These are phyloP conservation scores for Genyomyrus donnyi DNA, from an alignment of 2,113 vertebrate species.

Conservation along the genomic window DNA sequence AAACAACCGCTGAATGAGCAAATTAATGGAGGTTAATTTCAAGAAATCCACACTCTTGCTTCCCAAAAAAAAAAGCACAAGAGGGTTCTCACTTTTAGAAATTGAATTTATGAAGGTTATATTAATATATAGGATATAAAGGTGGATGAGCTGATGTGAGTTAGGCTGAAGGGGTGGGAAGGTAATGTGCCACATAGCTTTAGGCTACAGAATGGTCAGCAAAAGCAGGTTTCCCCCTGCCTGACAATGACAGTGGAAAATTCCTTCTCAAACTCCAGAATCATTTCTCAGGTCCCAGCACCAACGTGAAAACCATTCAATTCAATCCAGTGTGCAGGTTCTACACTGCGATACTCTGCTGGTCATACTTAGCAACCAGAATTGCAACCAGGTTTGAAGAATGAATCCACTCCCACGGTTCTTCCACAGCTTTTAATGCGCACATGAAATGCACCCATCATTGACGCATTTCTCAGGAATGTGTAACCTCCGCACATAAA, in stretches of 20 bases:
- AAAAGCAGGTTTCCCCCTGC: not conserved
- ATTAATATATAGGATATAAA: not conserved
- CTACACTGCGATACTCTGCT: not conserved
- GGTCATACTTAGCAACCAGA: not conserved
- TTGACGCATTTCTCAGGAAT: not conserved
- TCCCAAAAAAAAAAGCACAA: not conserved
- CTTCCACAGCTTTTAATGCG: not conserved
- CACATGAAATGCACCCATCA: not conserved
- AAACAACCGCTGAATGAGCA: not conserved
- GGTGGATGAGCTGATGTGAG: not conserved
- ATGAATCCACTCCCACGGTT: not conserved
- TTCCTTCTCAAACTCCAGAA: not conserved
- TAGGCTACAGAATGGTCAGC: conserved; percentile 19
- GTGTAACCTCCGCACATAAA: not conserved
- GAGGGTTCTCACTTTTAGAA: not conserved
- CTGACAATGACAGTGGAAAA: not conserved
- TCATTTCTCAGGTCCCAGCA: not conserved
- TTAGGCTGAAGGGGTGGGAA: not conserved
- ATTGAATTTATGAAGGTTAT: not conserved
- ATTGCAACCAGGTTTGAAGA: not conserved
- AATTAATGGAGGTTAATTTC: not conserved
- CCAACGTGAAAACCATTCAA: not conserved
- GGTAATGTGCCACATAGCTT: conserved; percentile 9
- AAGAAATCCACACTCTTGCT: not conserved
- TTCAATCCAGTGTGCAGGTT: not conserved